Evolutionary conservation across 2,113 vertebrate genomes (phyloP).

Genomic region (Clarias magur): DNA sequence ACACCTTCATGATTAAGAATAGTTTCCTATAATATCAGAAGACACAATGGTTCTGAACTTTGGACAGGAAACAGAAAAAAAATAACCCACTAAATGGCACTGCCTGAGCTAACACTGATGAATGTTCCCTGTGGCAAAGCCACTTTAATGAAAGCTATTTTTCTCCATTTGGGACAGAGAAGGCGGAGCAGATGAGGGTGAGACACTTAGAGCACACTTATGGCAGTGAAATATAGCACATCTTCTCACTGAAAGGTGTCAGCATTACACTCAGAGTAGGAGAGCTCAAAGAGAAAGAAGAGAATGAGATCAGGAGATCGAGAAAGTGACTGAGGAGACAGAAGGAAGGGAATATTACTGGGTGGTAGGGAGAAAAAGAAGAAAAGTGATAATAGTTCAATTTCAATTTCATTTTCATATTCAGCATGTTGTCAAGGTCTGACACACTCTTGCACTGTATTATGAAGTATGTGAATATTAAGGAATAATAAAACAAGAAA

Average conservation of each 20-base stretch:
- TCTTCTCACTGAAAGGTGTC: constrained; percentile 63
- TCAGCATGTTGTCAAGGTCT: neutral
- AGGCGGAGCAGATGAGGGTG: constrained; percentile 62
- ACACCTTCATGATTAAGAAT: constrained; percentile 34
- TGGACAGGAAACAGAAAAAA: constrained; percentile 52
- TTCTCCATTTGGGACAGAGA: constrained; percentile 73
- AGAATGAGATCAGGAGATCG: constrained; percentile 16
- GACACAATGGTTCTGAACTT: constrained; percentile 16
- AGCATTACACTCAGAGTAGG: constrained; percentile 58
- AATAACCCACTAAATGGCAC: constrained; percentile 60
- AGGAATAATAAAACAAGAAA: neutral
- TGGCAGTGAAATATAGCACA: constrained; percentile 70
- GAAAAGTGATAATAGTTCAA: neutral
- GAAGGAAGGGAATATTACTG: constrained; percentile 12
- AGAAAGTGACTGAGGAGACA: constrained; percentile 7
- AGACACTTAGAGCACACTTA: constrained; percentile 70
- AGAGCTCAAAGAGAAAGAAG: constrained; percentile 55
- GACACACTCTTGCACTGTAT: neutral
- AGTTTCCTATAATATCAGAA: neutral
- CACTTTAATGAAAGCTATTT: constrained; percentile 79
- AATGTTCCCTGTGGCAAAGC: constrained; percentile 74
- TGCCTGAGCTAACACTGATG: constrained; percentile 66
- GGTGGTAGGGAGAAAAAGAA: neutral
- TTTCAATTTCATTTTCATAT: neutral
- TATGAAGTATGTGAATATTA: neutral